Conservation (phyloP, 1,140 invertebrate genomes). For the Diploscapter pachys region DNA sequence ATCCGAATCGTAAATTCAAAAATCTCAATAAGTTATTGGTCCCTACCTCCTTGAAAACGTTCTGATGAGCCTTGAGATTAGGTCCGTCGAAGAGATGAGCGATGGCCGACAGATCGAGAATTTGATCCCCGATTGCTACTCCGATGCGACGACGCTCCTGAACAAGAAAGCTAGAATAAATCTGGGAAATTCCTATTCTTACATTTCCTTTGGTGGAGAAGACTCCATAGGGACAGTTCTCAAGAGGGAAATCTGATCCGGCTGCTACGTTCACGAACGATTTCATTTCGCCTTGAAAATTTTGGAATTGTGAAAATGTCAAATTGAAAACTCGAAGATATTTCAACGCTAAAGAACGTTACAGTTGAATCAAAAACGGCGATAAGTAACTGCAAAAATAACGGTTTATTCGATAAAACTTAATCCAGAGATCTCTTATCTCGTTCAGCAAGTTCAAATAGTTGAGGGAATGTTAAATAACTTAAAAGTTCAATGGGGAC, state of each 20-base stretch:
- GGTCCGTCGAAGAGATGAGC: constrained; percentile 78
- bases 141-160: constrained; percentile 70
- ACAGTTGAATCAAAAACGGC: no score
- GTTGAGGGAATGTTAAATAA: no score
- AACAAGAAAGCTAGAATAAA: not conserved
- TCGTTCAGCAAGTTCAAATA: no score
- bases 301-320: no score
- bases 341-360: no score
- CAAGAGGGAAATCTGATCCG: constrained; percentile 80
- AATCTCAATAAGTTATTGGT: no score
- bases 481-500: not conserved
- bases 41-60: constrained; percentile 76
- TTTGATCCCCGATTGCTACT: constrained; percentile 87
- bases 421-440: no score
- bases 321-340: no score
- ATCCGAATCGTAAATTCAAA: no score
- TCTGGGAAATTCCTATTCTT: constrained; percentile 61
- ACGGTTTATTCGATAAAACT: no score
- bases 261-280: constrained; percentile 64
- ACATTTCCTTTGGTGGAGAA: constrained; percentile 83
- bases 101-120: constrained; percentile 79
- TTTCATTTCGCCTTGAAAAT: constrained; percentile 29
- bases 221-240: constrained; percentile 94
- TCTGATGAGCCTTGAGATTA: constrained; percentile 69
- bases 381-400: no score